Conservation (phyloP, 1,140 invertebrate genomes). For the Micrasema minimum region DNA sequence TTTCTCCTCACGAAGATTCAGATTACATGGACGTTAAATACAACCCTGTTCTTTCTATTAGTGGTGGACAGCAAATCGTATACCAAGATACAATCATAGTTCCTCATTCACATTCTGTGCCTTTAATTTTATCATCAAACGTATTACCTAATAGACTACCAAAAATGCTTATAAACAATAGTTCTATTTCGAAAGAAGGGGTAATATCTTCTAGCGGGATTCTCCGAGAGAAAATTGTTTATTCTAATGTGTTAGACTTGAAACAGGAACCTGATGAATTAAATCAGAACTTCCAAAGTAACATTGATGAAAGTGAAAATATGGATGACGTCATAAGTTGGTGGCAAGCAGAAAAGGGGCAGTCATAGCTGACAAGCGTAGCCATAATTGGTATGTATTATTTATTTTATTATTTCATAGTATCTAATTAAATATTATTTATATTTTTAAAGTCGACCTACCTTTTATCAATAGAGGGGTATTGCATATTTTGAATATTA, state of each 20-base stretch:
- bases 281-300: slow-evolving; percentile 35
- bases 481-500: too few species aligned
- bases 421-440: too few species aligned
- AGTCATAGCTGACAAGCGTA: slow-evolving; percentile 21
- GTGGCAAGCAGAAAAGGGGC: slow-evolving; percentile 46
- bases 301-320: slow-evolving; percentile 38
- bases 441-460: too few species aligned
- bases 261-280: slow-evolving; percentile 48
- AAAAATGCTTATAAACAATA: slow-evolving; percentile 10
- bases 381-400: slow-evolving; percentile 12
- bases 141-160: slow-evolving; percentile 4
- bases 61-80: slow-evolving; percentile 15
- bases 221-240: slow-evolving; percentile 37
- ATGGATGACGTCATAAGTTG: slow-evolving; percentile 50
- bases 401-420: too few species aligned
- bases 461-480: too few species aligned
- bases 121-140: slow-evolving; percentile 28
- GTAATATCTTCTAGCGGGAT: neutral
- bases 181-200: slow-evolving; percentile 8
- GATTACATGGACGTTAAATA: slow-evolving; percentile 46
- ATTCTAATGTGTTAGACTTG: slow-evolving; percentile 27
- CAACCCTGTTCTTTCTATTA: slow-evolving; percentile 18
- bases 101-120: slow-evolving; percentile 4
- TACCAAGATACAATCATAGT: slow-evolving; percentile 28
- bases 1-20: slow-evolving; percentile 44